These are phyloP conservation scores for Malurus elegans DNA, from an alignment of 2,113 vertebrate genomes.

Conservation along the genomic window DNA sequence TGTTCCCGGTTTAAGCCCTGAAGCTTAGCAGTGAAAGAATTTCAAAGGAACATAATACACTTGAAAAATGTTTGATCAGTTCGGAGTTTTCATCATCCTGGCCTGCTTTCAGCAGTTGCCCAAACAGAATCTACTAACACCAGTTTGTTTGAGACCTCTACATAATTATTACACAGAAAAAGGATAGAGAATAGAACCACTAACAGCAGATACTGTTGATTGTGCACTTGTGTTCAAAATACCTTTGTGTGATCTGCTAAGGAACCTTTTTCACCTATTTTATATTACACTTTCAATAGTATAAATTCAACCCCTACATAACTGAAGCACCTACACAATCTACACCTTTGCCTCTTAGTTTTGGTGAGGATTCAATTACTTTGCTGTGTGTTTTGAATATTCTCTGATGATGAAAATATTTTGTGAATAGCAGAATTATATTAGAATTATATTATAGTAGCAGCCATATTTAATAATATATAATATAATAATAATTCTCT, in stretches of 20 bases:
- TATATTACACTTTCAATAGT: background rate
- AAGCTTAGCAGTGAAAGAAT: background rate
- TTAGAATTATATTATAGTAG: too few relatives aligned
- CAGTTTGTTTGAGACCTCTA: background rate
- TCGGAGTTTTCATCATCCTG: background rate
- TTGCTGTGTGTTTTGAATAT: background rate
- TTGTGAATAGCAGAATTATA: background rate
- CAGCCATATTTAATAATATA: too few relatives aligned
- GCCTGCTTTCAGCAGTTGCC: background rate
- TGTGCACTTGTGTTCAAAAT: background rate
- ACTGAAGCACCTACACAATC: background rate
- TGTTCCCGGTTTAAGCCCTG: background rate
- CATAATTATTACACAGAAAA: background rate
- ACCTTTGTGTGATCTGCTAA: background rate
- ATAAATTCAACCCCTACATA: background rate
- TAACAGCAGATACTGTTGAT: background rate
- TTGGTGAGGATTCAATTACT: background rate
- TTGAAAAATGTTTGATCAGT: background rate
- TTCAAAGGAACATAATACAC: background rate
- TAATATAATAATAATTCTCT: background rate
- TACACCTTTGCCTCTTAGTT: accelerated
- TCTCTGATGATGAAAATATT: background rate
- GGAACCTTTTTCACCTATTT: background rate
- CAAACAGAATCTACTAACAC: background rate
- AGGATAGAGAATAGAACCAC: background rate